A percentile compares a stretch with the other conserved stretches of the same genome.
Evolutionary conservation across 2,113 vertebrate species (phyloP).

Genomic region (Labeo rohita): DNA sequence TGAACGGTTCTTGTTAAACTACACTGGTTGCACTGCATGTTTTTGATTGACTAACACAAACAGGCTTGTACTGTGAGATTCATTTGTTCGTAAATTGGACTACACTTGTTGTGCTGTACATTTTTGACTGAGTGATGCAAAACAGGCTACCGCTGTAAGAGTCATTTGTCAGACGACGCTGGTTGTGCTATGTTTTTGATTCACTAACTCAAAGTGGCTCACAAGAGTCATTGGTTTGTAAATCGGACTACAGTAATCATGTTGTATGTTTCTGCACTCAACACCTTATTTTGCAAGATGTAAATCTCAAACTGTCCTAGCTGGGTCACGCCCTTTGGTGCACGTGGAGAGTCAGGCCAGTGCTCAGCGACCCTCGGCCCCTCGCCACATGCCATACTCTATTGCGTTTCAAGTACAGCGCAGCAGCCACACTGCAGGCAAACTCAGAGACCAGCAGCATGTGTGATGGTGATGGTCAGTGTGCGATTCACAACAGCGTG

Average conservation of each 20-base stretch:
- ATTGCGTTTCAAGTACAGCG: not conserved
- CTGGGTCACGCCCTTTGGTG: not conserved
- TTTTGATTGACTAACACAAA: not conserved
- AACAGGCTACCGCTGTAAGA: not conserved
- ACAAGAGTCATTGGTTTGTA: not conserved
- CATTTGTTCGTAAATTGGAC: not conserved
- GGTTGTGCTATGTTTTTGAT: too few species aligned
- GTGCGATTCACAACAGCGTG: slow-evolving; percentile 10
- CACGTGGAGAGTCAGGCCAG: not conserved
- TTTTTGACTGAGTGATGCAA: not conserved
- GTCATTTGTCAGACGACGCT: too few species aligned
- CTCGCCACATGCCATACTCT: slow-evolving; percentile 19
- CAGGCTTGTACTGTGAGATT: not conserved
- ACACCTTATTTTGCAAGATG: not conserved
- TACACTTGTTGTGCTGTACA: not conserved
- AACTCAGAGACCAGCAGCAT: not conserved
- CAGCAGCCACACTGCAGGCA: slow-evolving; percentile 24
- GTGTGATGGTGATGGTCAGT: slow-evolving; percentile 15
- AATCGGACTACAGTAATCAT: not conserved
- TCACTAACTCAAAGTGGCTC: too few species aligned
- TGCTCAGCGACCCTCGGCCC: not conserved
- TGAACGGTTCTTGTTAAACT: too few species aligned
- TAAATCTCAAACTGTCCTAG: not conserved
- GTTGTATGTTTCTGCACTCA: not conserved
- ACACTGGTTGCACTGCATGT: too few species aligned